Base-by-base conservation (phyloP, 2,797 vertebrate species). In the Xiphorhynchus erythropygius region DNA sequence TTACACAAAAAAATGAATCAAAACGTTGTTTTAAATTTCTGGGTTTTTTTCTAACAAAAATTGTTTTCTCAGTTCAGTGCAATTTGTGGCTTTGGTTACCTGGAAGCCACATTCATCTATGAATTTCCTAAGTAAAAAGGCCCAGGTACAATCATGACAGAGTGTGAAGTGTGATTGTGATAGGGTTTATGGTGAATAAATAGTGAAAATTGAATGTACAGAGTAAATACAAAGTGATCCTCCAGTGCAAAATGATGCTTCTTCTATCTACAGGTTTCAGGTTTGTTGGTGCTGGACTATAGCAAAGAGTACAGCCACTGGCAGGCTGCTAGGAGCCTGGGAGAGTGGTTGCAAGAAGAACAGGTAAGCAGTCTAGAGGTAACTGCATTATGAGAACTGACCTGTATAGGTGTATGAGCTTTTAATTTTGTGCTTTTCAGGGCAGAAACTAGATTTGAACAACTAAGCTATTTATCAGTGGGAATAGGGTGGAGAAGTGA, bases 291-390 rank as follows among this genome's bases (percentile, higher is more conserved):
- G 90, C 98, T 99, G 92, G 99, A 98, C 97, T 99, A 99, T 85
- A 99, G 98, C 89, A 93, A 98, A 6, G 98, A 99, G 27, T 99
- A 98, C 94, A 99, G 98, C 95, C 99, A 99, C 97, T 99, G 99
- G 99, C 98, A 98, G 97, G 99, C 99, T 23, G 98, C 98, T 39
- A 99, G 98, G 96, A 99, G 98, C 93, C 96, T 99, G 71, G 98
- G 98, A 60, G 97, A 99, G 47, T 99, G 99, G 99, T 94, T 99
- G 19, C 97, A 98, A 37, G 99, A 99, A 86, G 99, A 99, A 87
- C 98, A 99, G 98, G 99, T 99, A 74, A 71, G 93, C 62, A 44
- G 5, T 59, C 56, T 19, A 37, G 37, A 12, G 30, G 3, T 42
- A 83, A 42, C 27, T 63, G 5, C 10, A 3, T 23, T 17, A 10